These are phyloP conservation scores for Pammene fasciana DNA, from an alignment of 2,888 invertebrate species.

Conservation along the genomic window DNA sequence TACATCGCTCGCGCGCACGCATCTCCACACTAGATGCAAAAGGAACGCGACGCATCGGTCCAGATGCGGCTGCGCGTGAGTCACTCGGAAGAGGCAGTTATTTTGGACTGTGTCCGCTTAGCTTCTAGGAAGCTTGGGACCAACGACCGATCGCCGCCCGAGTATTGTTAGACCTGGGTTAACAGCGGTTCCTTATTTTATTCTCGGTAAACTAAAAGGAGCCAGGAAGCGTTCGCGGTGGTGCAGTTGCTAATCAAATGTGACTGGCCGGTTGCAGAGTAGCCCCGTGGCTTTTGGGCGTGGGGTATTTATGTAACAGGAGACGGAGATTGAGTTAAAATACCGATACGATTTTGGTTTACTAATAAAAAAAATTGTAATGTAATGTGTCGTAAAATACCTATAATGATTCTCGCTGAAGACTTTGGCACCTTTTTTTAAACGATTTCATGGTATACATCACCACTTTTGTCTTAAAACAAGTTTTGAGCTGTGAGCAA, in stretches of 20 bases:
- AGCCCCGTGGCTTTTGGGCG: slow-evolving; percentile 4
- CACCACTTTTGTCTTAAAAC: no score
- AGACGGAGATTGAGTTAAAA: neutral
- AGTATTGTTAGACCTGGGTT: slow-evolving; percentile 77
- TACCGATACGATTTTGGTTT: no score
- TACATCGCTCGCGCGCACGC: slow-evolving; percentile 13
- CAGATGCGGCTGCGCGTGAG: slow-evolving; percentile 75
- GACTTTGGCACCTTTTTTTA: no score
- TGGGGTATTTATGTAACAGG: slow-evolving; percentile 6
- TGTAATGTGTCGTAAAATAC: no score
- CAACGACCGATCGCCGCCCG: slow-evolving; percentile 79
- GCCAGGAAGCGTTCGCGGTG: slow-evolving; percentile 54
- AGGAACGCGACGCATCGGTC: slow-evolving; percentile 53
- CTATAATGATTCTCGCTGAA: no score
- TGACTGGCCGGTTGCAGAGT: neutral
- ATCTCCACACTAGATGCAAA: slow-evolving; percentile 33
- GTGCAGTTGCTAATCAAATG: slow-evolving; percentile 32
- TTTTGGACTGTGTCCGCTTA: slow-evolving; percentile 82
- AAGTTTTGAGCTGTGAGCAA: no score
- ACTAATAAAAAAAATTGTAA: no score
- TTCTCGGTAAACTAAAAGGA: slow-evolving; percentile 60
- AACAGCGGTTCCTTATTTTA: slow-evolving; percentile 68
- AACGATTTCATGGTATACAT: no score
- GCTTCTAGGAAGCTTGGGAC: slow-evolving; percentile 81
- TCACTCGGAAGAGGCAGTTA: slow-evolving; percentile 81